Evolutionary conservation across 1,140 invertebrate species (phyloP).

Genomic region (Bilobella aurantiaca): DNA sequence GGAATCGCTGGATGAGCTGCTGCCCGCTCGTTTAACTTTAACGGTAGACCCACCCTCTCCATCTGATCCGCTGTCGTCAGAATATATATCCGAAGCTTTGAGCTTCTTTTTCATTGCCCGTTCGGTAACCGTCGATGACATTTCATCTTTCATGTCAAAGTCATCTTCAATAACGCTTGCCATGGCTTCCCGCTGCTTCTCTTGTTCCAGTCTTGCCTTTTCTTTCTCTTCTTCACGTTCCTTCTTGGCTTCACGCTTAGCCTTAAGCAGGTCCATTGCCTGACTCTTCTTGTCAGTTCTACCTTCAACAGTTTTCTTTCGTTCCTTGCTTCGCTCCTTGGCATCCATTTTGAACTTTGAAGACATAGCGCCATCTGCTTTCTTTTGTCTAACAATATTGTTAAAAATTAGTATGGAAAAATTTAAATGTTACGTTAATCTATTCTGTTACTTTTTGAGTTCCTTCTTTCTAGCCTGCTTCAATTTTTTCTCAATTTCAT

Average conservation of each 20-base stretch:
- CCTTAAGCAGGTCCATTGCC: conserved; percentile 82
- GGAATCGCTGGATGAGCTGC: conserved; percentile 41
- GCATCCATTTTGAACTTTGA: conserved; percentile 51
- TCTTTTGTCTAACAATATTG: conserved; percentile 30
- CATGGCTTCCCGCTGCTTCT: conserved; percentile 39
- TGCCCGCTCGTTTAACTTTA: conserved; percentile 24
- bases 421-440: conserved; percentile 36
- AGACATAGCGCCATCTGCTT: conserved; percentile 40
- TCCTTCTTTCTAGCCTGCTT: conserved; percentile 73
- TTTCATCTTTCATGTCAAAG: conserved; percentile 47
- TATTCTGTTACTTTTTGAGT: conserved; percentile 45
- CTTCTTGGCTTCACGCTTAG: conserved; percentile 71
- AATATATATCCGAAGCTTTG: conserved; percentile 90
- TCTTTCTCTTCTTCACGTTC: conserved; percentile 54
- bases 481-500: conserved; percentile 93
- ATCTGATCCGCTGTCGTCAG: conserved; percentile 80
- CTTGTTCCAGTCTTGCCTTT: conserved; percentile 41
- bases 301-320: conserved; percentile 82
- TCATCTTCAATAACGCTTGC: conserved; percentile 43
- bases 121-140: conserved; percentile 38
- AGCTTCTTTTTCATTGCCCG: conserved; percentile 53
- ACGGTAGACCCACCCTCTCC: conserved; percentile 43
- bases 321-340: conserved; percentile 71
- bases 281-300: conserved; percentile 77
- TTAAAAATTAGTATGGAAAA: conserved; percentile 1